Percentiles rank a stretch among this genome's conserved stretches.
Evolutionary conservation across 2,113 vertebrate species (phyloP).

Genomic region (Mirounga angustirostris): DNA sequence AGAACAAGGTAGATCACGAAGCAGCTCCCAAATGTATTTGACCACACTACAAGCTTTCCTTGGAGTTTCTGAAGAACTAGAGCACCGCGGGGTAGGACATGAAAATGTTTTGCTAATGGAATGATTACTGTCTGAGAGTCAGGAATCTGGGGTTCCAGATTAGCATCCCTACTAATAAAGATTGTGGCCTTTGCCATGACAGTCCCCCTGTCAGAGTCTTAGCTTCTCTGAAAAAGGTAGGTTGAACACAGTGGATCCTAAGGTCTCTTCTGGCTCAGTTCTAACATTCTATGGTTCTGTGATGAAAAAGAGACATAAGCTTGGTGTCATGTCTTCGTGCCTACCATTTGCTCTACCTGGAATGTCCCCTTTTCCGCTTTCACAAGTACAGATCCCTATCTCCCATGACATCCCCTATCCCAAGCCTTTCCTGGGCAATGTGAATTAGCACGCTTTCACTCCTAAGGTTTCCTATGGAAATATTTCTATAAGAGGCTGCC

Average conservation of each 20-base stretch:
- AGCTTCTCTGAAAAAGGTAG: not conserved
- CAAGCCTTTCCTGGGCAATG: not conserved
- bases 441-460: not conserved
- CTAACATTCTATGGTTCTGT: not conserved
- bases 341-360: not conserved
- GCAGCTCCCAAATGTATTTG: not conserved
- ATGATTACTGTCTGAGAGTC: not conserved
- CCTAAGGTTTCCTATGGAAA: not conserved
- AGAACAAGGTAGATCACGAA: not conserved
- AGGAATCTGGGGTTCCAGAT: not conserved
- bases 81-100: not conserved
- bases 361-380: not conserved
- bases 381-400: not conserved
- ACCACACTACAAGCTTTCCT: not conserved
- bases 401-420: not conserved
- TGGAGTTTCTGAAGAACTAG: not conserved
- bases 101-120: not conserved
- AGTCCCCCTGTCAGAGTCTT: not conserved
- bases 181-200: not conserved
- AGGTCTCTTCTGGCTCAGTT: not conserved
- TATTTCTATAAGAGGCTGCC: not conserved
- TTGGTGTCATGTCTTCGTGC: not conserved
- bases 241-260: no score
- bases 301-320: not conserved
- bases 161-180: not conserved